Conservation (phyloP, 1,140 invertebrate species). For the Watersipora subatra region DNA sequence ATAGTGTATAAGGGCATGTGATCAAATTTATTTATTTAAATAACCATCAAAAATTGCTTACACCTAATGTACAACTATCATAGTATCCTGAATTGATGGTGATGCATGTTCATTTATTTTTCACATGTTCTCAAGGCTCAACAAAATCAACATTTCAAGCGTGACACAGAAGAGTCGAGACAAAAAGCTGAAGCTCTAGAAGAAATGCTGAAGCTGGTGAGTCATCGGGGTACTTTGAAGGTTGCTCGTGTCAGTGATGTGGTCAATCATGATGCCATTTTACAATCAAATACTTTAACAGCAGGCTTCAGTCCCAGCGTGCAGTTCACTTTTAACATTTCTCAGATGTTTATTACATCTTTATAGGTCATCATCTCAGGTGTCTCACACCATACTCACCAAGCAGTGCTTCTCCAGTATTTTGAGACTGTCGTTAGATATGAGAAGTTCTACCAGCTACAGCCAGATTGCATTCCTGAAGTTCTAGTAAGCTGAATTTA, state of each 20-base stretch:
- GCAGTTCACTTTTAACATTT: background rate
- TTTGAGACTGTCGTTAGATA: conserved; percentile 48
- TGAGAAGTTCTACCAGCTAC: conserved; percentile 45
- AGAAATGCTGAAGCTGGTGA: conserved; percentile 43
- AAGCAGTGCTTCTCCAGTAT: conserved; percentile 43
- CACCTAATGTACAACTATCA: too few relatives aligned
- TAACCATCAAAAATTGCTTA: too few relatives aligned
- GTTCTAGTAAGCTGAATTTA: conserved; percentile 35
- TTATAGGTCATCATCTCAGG: conserved; percentile 41
- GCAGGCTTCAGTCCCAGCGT: too few relatives aligned
- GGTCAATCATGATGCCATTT: too few relatives aligned
- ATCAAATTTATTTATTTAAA: too few relatives aligned
- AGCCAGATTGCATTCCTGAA: conserved; percentile 43
- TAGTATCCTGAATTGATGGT: too few relatives aligned
- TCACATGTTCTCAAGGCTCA: conserved; percentile 31
- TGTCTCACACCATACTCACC: conserved; percentile 42
- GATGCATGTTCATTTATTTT: too few relatives aligned
- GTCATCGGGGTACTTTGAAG: too few relatives aligned
- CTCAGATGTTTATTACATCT: conserved; percentile 4
- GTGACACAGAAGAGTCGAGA: conserved; percentile 15
- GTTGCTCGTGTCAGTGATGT: too few relatives aligned
- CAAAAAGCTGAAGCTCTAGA: conserved; percentile 40
- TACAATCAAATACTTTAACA: too few relatives aligned
- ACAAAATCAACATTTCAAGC: conserved; percentile 41
- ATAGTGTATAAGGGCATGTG: too few relatives aligned